Conservation (phyloP, 2,888 invertebrate genomes). For the Lepeophtheirus nordmannii region DNA sequence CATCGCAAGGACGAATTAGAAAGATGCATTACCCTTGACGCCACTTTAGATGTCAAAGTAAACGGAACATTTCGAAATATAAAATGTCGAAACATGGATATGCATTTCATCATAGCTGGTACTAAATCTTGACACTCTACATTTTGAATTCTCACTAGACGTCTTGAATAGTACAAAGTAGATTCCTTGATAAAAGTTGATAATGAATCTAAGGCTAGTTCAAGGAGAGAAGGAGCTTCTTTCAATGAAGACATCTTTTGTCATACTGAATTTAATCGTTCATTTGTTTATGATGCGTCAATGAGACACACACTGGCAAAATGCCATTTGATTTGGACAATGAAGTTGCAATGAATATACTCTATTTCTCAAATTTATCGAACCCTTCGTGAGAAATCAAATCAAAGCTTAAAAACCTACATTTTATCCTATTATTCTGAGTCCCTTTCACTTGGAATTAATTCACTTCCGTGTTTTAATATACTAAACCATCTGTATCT, state of each 20-base stretch:
- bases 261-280: not conserved
- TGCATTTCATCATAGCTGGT: not conserved
- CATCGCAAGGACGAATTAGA: not conserved
- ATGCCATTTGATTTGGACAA: not conserved
- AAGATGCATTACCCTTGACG: not conserved
- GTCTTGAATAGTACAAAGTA: not conserved
- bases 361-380: no score
- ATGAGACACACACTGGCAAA: not conserved
- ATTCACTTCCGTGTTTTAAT: no score
- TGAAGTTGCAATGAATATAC: no score
- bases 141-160: slow-evolving; percentile 1
- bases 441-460: no score
- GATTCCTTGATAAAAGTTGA: not conserved
- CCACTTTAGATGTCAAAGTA: not conserved
- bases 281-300: no score
- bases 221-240: not conserved
- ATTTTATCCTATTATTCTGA: no score
- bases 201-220: not conserved
- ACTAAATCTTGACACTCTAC: not conserved
- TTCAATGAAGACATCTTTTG: not conserved
- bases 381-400: no score
- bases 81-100: not conserved
- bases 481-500: no score
- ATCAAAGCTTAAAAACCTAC: no score
- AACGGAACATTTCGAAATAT: not conserved